Evolutionary conservation across 2,113 vertebrate genomes (phyloP).

Genomic region (Protobothrops flavoviridis): DNA sequence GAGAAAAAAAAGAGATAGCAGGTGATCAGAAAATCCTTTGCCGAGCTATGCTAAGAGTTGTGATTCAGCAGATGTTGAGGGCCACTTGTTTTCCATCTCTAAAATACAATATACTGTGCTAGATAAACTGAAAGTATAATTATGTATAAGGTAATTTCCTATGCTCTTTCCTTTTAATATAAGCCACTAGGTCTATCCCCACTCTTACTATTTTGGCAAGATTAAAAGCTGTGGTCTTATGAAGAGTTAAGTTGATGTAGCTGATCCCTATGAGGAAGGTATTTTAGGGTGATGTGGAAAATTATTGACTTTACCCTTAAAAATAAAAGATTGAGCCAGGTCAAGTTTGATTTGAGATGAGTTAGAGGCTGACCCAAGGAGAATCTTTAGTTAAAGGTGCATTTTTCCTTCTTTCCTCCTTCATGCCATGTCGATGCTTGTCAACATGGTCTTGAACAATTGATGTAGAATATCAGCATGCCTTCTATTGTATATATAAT

Average conservation of each 20-base stretch:
- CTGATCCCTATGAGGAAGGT: background rate
- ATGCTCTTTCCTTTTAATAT: background rate
- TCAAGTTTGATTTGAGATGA: background rate
- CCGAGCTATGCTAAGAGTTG: background rate
- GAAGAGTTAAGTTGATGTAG: background rate
- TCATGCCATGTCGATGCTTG: background rate
- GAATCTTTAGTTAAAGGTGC: background rate
- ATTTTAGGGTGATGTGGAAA: background rate
- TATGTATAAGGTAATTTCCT: background rate
- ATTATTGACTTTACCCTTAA: background rate
- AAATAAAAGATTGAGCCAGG: background rate
- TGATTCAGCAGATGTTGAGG: background rate
- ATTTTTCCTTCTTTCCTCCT: background rate
- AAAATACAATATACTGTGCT: background rate
- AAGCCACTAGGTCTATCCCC: background rate
- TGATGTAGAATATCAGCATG: background rate
- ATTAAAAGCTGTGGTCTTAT: background rate
- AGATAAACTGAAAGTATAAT: background rate
- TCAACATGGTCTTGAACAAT: background rate
- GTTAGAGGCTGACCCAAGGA: background rate
- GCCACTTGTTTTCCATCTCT: background rate
- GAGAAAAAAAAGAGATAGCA: too few relatives aligned
- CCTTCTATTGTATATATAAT: background rate
- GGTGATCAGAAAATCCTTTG: background rate
- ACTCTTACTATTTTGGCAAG: background rate